Evolutionary conservation across 2,113 vertebrate genomes (phyloP), one percentile per base, ranked within the genome.

Genomic region (Diadophis punctatus): DNA sequence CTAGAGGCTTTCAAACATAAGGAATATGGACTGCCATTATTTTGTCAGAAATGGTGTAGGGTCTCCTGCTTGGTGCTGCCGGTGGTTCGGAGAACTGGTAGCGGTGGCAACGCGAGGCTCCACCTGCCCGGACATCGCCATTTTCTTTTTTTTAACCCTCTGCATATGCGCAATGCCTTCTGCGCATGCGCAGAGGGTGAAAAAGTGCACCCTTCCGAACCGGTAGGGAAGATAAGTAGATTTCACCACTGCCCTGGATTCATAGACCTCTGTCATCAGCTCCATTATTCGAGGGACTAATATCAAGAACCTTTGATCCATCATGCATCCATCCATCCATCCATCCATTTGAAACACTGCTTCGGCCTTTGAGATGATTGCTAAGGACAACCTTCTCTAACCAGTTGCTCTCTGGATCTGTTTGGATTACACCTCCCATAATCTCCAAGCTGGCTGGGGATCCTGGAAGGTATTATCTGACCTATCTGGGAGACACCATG

Each of bases 321-420:
- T 12, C 63, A 30, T 63, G 58, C 27, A 52, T 58, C 30, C 90
- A 90, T 39, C 52, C 30, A 43, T 55, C 39, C 68, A 53, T 58
- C 30, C 90, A 90, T 39, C 23, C 58, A 90, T 46, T 46, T 27
- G 49, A 46, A 12, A 80, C 23, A 80, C 20, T 4, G 43, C 34
- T 25, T 49, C n/a, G 51, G 25, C 63, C 52, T 86, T 58, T 90
- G 94, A 96, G 96, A 95, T 95, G 96, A 96, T 94, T 49, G 91
- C 93, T 49, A 8, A n/a, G 90, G 95, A 87, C 1, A 39, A 39
- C 74, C 2, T 80, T 80, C 74, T 22, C 18, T 39, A 80, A 43
- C 7, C 34, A 39, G 18, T 7, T 39, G 34, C 1, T 39, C 74
- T 39, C 74, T 80, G 18, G 74, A 80, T 80, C 14, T 39, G 68